phyloP scores from a whole-genome alignment of 2,113 vertebrate genomes.

The Nibea coibor region DNA sequence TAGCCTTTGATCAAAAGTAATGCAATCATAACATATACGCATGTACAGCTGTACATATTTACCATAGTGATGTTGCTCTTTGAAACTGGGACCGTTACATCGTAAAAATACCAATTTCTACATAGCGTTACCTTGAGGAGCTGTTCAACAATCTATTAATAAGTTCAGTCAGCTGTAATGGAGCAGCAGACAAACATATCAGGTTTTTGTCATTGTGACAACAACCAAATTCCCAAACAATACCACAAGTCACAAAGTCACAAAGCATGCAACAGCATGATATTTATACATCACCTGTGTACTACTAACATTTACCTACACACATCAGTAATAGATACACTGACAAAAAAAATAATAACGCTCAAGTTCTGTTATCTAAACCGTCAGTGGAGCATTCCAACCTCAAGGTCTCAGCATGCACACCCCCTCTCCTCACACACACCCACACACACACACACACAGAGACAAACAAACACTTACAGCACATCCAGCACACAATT shows the following conservation, averaged over 20 bases:
- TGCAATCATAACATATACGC: no score
- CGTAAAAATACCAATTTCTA: no score
- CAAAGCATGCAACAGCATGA: background rate
- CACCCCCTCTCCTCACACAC: background rate
- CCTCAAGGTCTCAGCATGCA: slow-evolving; percentile 49
- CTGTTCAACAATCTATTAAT: background rate
- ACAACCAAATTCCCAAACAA: background rate
- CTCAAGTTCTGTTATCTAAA: slow-evolving; percentile 47
- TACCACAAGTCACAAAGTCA: background rate
- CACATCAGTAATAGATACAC: slow-evolving; percentile 8
- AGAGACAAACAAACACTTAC: background rate
- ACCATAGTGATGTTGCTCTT: no score
- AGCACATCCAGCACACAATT: background rate
- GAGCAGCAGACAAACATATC: background rate
- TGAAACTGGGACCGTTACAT: no score
- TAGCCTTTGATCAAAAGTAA: no score
- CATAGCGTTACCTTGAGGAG: background rate
- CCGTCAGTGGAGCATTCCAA: slow-evolving; percentile 50
- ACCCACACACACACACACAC: background rate
- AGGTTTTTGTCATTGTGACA: background rate
- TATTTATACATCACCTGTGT: background rate
- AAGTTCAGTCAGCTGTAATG: background rate
- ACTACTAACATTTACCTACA: background rate
- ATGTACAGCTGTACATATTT: no score
- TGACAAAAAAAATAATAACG: background rate